phyloP scores from a whole-genome alignment of 2,888 invertebrate genomes.

The Frankliniella intonsa region DNA sequence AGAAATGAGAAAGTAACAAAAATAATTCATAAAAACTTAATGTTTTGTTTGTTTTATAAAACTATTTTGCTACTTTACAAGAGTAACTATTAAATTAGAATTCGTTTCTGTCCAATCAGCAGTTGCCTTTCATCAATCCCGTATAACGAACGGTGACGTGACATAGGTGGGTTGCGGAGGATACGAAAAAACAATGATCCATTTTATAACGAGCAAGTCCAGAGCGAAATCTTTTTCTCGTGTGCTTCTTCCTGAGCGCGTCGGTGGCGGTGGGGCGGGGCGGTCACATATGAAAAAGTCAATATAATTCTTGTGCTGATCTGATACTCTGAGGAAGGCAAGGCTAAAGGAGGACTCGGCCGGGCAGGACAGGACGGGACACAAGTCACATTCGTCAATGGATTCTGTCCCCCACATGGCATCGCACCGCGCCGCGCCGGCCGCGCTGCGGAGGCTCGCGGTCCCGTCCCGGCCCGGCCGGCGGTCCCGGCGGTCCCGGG shows the following conservation, averaged over 20 bases:
- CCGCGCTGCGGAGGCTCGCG: neutral
- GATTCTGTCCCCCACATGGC: neutral
- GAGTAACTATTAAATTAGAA: no score
- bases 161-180: no score
- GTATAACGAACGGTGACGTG: neutral
- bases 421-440: neutral
- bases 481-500: neutral
- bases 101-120: no score
- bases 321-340: no score
- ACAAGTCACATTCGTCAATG: constrained; percentile 20
- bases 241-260: no score
- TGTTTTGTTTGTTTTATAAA: neutral
- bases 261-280: neutral
- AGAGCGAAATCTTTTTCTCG: no score
- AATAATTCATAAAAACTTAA: neutral
- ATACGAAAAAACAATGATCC: no score
- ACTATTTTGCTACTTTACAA: neutral
- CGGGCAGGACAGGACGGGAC: neutral
- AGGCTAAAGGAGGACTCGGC: neutral
- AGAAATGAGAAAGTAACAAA: no score
- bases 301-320: neutral
- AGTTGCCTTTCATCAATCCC: no score
- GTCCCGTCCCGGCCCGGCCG: neutral
- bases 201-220: no score
- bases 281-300: neutral